Evolutionary conservation across 2,888 invertebrate genomes (phyloP), one percentile per base, ranked within the genome.

Genomic region (Atrina japonica): DNA sequence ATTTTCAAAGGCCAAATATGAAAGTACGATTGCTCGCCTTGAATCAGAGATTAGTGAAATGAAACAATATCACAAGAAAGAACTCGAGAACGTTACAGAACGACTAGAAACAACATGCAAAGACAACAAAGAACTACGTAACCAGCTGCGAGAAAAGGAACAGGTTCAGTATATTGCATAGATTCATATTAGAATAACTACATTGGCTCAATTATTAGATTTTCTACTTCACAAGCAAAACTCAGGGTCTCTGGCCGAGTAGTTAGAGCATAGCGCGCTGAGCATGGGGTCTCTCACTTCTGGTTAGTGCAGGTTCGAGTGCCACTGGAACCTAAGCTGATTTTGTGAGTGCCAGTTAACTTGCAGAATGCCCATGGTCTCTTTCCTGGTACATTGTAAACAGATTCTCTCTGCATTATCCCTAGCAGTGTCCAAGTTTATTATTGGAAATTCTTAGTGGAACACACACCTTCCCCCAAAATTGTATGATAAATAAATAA

Each of bases 21-120:
- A 86, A 60, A 84, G 83, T 66, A 82, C 79, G 6, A 82, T 86
- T 52, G 74, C 80, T 3, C 76, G 83, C 6, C 71, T 86, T 45
- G 84, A 86, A 56, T 75, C 80, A 16, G 86, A 87, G 41, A 55
- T 83, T 53, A 82, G 83, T 56, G 86, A 87, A 16, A 60, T 83
- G 53, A 85, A 83, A 71, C 75, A 74, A 1, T 77, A 76, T 21
- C 83, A 84, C 61, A 76, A 78, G 50, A 83, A 82, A 40, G 86
- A 86, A 45, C 45, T 83, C 14, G 82, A 84, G 47, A 78, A 66
- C 27, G 68, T 84, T 25, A 78, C 70, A 11, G 78, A 78, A 35
- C 81, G 82, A 59, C 50, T 81, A 23, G 82, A 82, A 6, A 30
- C 66, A 16, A 73, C 80, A 11, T 70, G 64, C 6, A 77, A 79